Evolutionary conservation across 2,113 vertebrate species (phyloP).

Genomic region (Coracopsis vasa): DNA sequence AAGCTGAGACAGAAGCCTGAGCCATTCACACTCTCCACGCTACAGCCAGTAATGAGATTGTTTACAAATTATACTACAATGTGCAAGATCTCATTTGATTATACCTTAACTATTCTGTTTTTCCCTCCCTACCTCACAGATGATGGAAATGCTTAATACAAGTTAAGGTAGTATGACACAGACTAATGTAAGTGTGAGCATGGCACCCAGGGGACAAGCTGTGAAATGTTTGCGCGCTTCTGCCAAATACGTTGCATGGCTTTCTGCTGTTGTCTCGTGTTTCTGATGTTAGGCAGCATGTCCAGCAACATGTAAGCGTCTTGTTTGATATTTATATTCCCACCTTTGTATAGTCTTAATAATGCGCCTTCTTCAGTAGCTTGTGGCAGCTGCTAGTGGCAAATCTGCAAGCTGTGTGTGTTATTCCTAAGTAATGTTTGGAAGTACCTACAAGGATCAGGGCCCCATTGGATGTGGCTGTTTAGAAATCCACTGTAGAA

Average conservation of each 20-base stretch:
- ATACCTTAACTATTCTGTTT: conserved; percentile 77
- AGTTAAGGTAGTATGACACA: conserved; percentile 78
- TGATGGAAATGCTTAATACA: conserved; percentile 85
- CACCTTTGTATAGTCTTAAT: not conserved
- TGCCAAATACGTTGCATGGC: conserved; percentile 72
- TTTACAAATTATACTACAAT: not conserved
- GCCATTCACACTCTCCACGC: not conserved
- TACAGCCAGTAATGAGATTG: not conserved
- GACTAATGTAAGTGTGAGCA: conserved; percentile 78
- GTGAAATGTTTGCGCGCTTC: conserved; percentile 70
- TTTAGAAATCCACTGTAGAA: not conserved
- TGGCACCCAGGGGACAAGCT: conserved; percentile 60
- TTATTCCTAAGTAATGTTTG: not conserved
- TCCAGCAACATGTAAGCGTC: conserved; percentile 1
- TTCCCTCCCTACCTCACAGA: conserved; percentile 81
- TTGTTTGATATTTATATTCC: conserved; percentile 10
- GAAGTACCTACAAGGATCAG: not conserved
- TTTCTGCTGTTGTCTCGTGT: conserved; percentile 54
- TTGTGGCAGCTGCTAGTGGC: conserved; percentile 17
- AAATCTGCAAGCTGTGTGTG: not conserved
- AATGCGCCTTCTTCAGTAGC: not conserved
- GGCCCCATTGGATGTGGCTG: not conserved
- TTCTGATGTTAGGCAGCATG: conserved; percentile 72
- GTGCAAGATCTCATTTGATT: conserved; percentile 40
- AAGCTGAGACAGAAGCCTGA: not conserved